Base-by-base conservation (phyloP, 2,888 invertebrate genomes). In the Allolobophora icterica region DNA sequence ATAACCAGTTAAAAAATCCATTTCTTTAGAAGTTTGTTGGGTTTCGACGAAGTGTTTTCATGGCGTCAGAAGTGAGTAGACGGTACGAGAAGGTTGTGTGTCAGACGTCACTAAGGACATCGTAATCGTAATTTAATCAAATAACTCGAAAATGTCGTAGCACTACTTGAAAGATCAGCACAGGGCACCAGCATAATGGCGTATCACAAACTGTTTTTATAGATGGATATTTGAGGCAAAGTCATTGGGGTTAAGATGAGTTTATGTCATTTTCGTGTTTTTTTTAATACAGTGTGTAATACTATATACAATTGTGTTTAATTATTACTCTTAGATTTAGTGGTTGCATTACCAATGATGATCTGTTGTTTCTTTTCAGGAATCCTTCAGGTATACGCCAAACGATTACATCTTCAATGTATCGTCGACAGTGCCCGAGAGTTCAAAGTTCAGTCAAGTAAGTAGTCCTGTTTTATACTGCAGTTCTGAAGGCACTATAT, bases 371-470 rank as follows among this genome's bases (percentile, higher is more conserved):
- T 30, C n/a, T n/a, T n/a, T 71, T n/a, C 71, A 71, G 71, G n/a
- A 71, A 71, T 71, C 71, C 8, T 71, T 71, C 71, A 71, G 71
- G 6, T 71, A 71, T 71, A 71, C 71, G 13, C 71, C 71, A n/a
- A n/a, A 71, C 17, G n/a, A 71, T 71, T n/a, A n/a, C 71, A 71
- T 71, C 71, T 71, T 71, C 71, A 71, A 71, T 71, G n/a, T 71
- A 71, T n/a, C 71, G 17, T n/a, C 30, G 17, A 71, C 71, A 71
- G 30, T 71, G 71, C 8, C 30, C 1, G 71, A 71, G 30, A 71
- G 71, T n/a, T 71, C 71, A 71, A 71, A n/a, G 71, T n/a, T 71
- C 30, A 71, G 71, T 71, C 71, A 13, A 1, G 71, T 71, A n/a
- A 71, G 71, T n/a, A n/a, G 71, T n/a, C 30, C 30, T n/a, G 52